These are phyloP conservation scores for Eubasilissa splendida DNA, from an alignment of 2,888 invertebrate genomes.

Conservation along the genomic window DNA sequence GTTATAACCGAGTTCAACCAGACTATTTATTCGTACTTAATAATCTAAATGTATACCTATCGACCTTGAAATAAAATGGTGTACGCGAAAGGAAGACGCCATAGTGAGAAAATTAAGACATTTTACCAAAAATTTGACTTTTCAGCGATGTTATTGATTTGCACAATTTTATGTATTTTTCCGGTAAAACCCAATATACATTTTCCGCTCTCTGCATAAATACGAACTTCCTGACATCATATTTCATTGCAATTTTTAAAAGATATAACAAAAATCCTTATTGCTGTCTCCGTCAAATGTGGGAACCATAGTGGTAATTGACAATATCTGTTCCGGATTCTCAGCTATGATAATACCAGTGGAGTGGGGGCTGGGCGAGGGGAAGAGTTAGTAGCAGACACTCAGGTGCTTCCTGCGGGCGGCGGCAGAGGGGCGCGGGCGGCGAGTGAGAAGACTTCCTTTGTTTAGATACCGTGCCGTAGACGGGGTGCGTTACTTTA, in stretches of 20 bases:
- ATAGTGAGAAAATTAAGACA: too few species aligned
- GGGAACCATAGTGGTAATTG: background rate
- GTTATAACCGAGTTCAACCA: too few species aligned
- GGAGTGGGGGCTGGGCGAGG: background rate
- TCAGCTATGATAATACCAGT: conserved; percentile 11
- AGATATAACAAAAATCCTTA: background rate
- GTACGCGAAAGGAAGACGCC: too few species aligned
- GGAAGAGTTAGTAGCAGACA: background rate
- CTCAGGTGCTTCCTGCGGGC: conserved; percentile 8
- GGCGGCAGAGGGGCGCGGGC: background rate
- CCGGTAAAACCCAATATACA: background rate
- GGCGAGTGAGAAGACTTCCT: conserved; percentile 6
- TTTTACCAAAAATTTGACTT: too few species aligned
- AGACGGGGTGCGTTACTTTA: conserved; percentile 25
- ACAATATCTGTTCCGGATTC: conserved; percentile 17
- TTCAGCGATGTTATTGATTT: too few species aligned
- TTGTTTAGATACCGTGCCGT: conserved; percentile 19
- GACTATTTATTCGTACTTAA: too few species aligned
- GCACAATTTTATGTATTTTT: background rate
- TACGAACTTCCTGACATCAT: background rate
- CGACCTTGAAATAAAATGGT: too few species aligned
- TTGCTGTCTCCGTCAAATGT: background rate
- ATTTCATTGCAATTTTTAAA: background rate
- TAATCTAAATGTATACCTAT: too few species aligned
- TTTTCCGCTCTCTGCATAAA: background rate